Percentiles rank a stretch among this genome's conserved stretches.
Evolutionary conservation across 2,888 invertebrate species (phyloP).

Genomic region (Drosophila histrio): DNA sequence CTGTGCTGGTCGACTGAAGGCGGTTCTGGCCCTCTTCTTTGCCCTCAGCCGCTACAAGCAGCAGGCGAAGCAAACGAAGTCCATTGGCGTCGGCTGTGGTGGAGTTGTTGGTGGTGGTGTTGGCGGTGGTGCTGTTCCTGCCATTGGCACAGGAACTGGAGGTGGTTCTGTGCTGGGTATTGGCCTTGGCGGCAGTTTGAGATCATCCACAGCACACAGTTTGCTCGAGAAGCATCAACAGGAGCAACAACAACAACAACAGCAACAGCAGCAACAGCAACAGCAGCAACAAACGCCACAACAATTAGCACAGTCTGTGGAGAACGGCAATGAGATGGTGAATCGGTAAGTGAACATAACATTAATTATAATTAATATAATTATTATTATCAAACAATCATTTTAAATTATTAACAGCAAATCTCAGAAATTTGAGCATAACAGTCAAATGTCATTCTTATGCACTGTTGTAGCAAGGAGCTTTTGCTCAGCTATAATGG

Average conservation of each 20-base stretch:
- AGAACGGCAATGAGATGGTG: conserved; percentile 84
- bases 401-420: too few species aligned
- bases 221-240: conserved; percentile 77
- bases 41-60: conserved; percentile 97
- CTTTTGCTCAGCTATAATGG: not conserved
- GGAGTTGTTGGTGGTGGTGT: conserved; percentile 55
- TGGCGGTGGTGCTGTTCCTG: conserved; percentile 65
- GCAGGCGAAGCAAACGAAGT: conserved; percentile 90
- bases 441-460: not conserved
- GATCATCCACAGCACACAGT: conserved; percentile 65
- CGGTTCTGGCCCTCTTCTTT: conserved; percentile 97
- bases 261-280: conserved; percentile 67
- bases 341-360: conserved; percentile 80
- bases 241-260: conserved; percentile 61
- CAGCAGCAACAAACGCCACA: conserved; percentile 68
- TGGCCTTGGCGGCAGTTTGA: conserved; percentile 80
- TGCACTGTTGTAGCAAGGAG: not conserved
- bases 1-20: conserved; percentile 96
- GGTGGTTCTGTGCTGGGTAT: conserved; percentile 77
- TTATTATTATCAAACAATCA: too few species aligned
- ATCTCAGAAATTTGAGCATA: not conserved
- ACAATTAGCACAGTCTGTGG: conserved; percentile 76
- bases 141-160: conserved; percentile 80
- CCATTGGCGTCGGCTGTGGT: conserved; percentile 64
- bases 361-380: too few species aligned